phyloP scores from a whole-genome alignment of 2,797 vertebrate genomes.

The Bradypodion pumilum region DNA sequence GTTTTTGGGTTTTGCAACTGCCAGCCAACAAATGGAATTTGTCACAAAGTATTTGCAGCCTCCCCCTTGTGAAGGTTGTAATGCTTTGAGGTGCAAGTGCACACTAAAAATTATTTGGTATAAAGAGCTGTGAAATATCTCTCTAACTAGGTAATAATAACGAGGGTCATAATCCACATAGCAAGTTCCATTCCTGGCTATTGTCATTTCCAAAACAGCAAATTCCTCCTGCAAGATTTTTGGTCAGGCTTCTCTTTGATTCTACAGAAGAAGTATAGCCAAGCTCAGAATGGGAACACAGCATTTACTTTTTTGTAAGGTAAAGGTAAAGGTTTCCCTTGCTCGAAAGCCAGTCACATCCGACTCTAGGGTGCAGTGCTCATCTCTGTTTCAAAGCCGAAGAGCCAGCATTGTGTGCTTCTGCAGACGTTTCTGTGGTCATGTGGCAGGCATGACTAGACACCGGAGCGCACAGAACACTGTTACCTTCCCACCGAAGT shows the following conservation, averaged over 20 bases:
- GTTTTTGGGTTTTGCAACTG: slow-evolving; percentile 60
- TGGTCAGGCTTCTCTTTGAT: neutral
- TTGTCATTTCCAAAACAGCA: slow-evolving; percentile 10
- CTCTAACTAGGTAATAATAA: neutral
- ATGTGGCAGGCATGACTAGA: no score
- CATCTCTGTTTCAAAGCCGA: no score
- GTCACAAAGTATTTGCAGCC: slow-evolving; percentile 66
- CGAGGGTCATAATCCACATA: neutral
- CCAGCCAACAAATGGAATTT: slow-evolving; percentile 60
- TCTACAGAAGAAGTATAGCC: neutral
- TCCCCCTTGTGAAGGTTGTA: slow-evolving; percentile 48
- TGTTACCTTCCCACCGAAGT: no score
- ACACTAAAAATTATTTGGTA: neutral
- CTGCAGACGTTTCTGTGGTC: no score
- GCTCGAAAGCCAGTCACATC: no score
- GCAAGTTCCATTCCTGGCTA: slow-evolving; percentile 27
- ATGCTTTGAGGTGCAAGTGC: slow-evolving; percentile 21
- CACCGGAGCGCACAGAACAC: no score
- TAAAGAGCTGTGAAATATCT: slow-evolving; percentile 8
- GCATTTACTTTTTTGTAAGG: no score
- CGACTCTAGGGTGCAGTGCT: no score
- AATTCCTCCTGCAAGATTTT: neutral
- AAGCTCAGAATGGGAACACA: no score
- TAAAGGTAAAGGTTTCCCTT: no score
- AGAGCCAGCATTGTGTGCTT: no score